Percentiles rank a stretch among this genome's conserved stretches.
These are phyloP conservation scores for Naja naja DNA, from an alignment of 2,113 vertebrate species.

Conservation along the genomic window DNA sequence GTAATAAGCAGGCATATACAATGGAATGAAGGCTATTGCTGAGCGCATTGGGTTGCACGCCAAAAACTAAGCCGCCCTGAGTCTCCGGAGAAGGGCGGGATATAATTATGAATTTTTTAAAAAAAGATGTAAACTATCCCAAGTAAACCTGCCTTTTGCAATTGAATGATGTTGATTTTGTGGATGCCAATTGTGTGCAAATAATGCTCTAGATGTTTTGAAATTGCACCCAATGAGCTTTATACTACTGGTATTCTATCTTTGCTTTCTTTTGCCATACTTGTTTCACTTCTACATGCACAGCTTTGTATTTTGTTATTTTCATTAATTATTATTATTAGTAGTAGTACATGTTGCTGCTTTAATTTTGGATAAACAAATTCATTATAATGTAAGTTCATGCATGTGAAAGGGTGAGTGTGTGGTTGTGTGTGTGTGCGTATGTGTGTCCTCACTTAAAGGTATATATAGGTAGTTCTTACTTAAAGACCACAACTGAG, in stretches of 20 bases:
- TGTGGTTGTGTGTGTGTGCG: neutral
- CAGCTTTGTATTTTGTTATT: neutral
- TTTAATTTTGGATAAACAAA: neutral
- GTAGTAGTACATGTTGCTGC: neutral
- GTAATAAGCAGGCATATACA: too few relatives aligned
- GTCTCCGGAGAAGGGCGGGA: too few relatives aligned
- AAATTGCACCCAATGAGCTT: neutral
- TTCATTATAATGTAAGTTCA: neutral
- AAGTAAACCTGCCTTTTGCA: neutral
- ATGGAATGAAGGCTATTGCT: too few relatives aligned
- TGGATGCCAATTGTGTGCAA: neutral
- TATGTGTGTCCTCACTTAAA: too few relatives aligned
- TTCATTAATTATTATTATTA: neutral
- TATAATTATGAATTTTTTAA: too few relatives aligned
- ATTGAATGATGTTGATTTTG: neutral
- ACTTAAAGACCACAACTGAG: neutral
- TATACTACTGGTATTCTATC: neutral
- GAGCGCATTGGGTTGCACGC: too few relatives aligned
- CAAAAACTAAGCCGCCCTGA: too few relatives aligned
- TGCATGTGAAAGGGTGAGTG: neutral
- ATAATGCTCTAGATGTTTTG: neutral
- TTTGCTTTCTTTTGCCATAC: neutral
- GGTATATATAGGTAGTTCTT: neutral
- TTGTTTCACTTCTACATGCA: neutral
- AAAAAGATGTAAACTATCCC: neutral